Evolutionary conservation across 2,888 invertebrate genomes (phyloP).

Genomic region (Vesta saturnalis): DNA sequence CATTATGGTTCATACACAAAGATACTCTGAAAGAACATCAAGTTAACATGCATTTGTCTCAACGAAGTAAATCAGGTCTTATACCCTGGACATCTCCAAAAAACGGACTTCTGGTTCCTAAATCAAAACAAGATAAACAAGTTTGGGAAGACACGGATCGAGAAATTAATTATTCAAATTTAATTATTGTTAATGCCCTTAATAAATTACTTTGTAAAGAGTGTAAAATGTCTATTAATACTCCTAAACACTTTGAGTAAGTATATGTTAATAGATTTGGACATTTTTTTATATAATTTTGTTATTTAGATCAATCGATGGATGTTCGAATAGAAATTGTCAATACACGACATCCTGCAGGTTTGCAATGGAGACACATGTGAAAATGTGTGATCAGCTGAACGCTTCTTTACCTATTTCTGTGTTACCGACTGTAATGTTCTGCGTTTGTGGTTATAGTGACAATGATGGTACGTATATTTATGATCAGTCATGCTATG

Average conservation of each 20-base stretch:
- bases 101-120: slow-evolving; percentile 59
- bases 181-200: slow-evolving; percentile 62
- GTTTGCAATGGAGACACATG: slow-evolving; percentile 81
- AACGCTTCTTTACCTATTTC: slow-evolving; percentile 62
- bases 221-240: slow-evolving; percentile 76
- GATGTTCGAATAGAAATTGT: slow-evolving; percentile 76
- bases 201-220: slow-evolving; percentile 75
- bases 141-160: slow-evolving; percentile 50
- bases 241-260: slow-evolving; percentile 84
- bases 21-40: slow-evolving; percentile 71
- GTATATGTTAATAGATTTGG: slow-evolving; percentile 53
- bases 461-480: slow-evolving; percentile 53
- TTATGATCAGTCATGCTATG: no score
- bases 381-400: slow-evolving; percentile 60
- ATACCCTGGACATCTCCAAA: slow-evolving; percentile 55
- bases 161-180: slow-evolving; percentile 61
- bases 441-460: slow-evolving; percentile 81
- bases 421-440: slow-evolving; percentile 71
- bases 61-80: slow-evolving; percentile 53
- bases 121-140: slow-evolving; percentile 58
- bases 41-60: slow-evolving; percentile 59
- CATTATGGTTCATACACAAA: slow-evolving; percentile 77
- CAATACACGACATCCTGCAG: slow-evolving; percentile 84
- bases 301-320: slow-evolving; percentile 66
- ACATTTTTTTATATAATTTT: slow-evolving; percentile 6